These are phyloP conservation scores for Selenia dentaria DNA, from an alignment of 2,888 invertebrate species.

Conservation along the genomic window DNA sequence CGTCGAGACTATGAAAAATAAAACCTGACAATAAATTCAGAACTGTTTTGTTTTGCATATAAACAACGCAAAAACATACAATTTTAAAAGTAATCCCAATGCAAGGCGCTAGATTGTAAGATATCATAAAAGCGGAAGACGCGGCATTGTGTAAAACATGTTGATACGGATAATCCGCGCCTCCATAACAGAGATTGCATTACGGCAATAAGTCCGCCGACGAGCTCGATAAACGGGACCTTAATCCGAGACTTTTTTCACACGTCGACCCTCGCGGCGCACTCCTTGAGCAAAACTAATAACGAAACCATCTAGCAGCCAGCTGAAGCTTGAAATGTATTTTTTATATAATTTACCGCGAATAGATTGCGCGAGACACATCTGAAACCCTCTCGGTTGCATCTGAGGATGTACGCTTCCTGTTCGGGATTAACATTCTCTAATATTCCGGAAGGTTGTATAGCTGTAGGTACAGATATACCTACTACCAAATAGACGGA, in stretches of 20 bases:
- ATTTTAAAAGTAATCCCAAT: constrained; percentile 24
- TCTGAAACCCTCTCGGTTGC: constrained; percentile 50
- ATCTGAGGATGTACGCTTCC: constrained; percentile 9
- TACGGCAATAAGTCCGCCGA: constrained; percentile 75
- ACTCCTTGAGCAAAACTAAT: constrained; percentile 80
- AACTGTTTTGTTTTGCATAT: too few relatives aligned
- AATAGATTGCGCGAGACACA: constrained; percentile 72
- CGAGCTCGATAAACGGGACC: constrained; percentile 72
- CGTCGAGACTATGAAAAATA: too few relatives aligned
- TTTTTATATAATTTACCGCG: constrained; percentile 85
- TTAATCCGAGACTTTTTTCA: constrained; percentile 80
- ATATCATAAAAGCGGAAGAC: constrained; percentile 27
- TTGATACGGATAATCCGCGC: constrained; percentile 73
- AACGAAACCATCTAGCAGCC: constrained; percentile 83
- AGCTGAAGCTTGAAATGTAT: constrained; percentile 85
- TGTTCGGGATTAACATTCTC: constrained; percentile 10
- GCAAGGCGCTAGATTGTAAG: constrained; percentile 26
- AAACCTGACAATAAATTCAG: too few relatives aligned
- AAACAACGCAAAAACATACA: background rate
- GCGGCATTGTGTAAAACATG: constrained; percentile 59
- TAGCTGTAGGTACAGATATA: too few relatives aligned
- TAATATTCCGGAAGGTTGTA: background rate
- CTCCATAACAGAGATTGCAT: constrained; percentile 82
- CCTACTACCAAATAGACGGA: too few relatives aligned
- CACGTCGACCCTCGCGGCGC: constrained; percentile 68